These are phyloP conservation scores for Eurytoma californica DNA, from an alignment of 2,888 invertebrate genomes.

Conservation along the genomic window DNA sequence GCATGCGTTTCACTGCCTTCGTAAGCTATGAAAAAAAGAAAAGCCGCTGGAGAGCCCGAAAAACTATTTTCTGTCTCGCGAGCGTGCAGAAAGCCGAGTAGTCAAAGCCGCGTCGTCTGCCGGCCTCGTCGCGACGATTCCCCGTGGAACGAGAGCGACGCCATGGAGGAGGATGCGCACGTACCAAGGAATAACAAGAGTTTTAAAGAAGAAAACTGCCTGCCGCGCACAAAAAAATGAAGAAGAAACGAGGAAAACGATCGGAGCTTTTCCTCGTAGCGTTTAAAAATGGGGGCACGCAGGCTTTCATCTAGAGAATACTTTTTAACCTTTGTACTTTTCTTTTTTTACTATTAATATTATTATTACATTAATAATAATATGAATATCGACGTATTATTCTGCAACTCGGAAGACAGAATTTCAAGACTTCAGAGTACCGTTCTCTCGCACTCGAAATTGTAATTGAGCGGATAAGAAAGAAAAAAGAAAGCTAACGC, in stretches of 20 bases:
- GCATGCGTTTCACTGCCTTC: slow-evolving; percentile 54
- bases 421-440: slow-evolving; percentile 19
- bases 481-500: not conserved
- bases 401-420: slow-evolving; percentile 31
- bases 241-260: slow-evolving; percentile 44
- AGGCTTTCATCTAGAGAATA: slow-evolving; percentile 26
- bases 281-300: slow-evolving; percentile 31
- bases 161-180: slow-evolving; percentile 31
- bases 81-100: not conserved
- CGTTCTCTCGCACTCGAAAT: not conserved
- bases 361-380: slow-evolving; percentile 53
- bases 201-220: not conserved
- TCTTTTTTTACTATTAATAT: slow-evolving; percentile 28
- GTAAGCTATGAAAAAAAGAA: not conserved
- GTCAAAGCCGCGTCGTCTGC: slow-evolving; percentile 14
- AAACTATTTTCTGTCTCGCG: slow-evolving; percentile 5
- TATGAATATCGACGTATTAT: slow-evolving; percentile 27
- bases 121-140: slow-evolving; percentile 51
- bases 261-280: slow-evolving; percentile 58
- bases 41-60: slow-evolving; percentile 24
- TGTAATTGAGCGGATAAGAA: not conserved
- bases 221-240: slow-evolving; percentile 19
- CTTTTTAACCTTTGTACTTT: slow-evolving; percentile 7
- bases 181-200: slow-evolving; percentile 39
- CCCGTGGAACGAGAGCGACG: slow-evolving; percentile 45